Evolutionary conservation across 92 coral and sea anemone genomes (phyloP).

Genomic region (Scolanthus callimorphus): DNA sequence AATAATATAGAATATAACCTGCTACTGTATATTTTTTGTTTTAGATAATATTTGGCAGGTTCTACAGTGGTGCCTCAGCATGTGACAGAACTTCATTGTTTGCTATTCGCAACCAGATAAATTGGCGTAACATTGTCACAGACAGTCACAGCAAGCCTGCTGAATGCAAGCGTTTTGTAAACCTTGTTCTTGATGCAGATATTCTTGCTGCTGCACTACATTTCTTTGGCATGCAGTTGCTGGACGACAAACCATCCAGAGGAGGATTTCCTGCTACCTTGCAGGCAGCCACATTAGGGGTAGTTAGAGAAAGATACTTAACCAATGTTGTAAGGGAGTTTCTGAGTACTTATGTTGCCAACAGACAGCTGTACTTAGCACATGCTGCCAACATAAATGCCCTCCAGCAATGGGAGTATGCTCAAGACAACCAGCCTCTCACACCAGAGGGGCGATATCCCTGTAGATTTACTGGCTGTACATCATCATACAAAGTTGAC

Average conservation of each 20-base stretch:
- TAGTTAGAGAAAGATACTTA: constrained; percentile 15
- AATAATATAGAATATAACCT: no score
- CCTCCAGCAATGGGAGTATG: constrained; percentile 47
- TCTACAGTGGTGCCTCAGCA: constrained; percentile 28
- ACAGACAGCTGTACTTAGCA: constrained; percentile 22
- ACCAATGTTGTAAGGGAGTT: constrained; percentile 14
- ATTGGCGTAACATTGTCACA: constrained; percentile 40
- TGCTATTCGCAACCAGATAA: constrained; percentile 29
- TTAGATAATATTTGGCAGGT: constrained; percentile 13
- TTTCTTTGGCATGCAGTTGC: constrained; percentile 34
- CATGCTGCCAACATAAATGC: constrained; percentile 32
- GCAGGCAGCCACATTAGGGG: background rate
- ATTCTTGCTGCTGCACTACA: constrained; percentile 29
- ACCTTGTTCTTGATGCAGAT: constrained; percentile 38
- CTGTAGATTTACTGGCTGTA: constrained; percentile 45
- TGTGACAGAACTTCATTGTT: constrained; percentile 35
- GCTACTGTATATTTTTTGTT: no score
- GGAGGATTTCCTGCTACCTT: constrained; percentile 7
- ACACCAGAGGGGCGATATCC: constrained; percentile 48
- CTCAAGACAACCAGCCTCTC: constrained; percentile 17
- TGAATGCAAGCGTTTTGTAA: constrained; percentile 28
- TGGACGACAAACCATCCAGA: constrained; percentile 18
- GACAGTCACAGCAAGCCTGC: constrained; percentile 24
- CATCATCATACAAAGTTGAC: constrained; percentile 33
- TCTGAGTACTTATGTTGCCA: constrained; percentile 20